Conservation (phyloP, 2,888 invertebrate species). For the Oscheius sp. region DNA sequence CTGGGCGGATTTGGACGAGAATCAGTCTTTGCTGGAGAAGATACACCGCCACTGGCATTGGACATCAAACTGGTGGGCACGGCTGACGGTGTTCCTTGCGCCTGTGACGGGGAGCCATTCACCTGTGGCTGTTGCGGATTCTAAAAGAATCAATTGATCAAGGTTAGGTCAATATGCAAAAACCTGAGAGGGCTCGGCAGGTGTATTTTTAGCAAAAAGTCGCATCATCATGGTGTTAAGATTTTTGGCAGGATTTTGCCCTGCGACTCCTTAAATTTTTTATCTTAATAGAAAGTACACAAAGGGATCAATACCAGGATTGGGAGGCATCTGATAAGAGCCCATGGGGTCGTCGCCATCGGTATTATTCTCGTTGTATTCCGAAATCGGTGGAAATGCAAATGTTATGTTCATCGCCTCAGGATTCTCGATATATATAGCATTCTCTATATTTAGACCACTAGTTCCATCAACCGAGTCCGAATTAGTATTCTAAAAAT, state of each 20-base stretch:
- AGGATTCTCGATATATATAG: too few relatives aligned
- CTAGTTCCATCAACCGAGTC: too few relatives aligned
- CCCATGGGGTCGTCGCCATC: not conserved
- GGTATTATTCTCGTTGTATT: not conserved
- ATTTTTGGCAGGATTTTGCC: conserved; percentile 21
- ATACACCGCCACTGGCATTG: not conserved
- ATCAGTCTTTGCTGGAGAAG: not conserved
- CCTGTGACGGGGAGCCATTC: conserved; percentile 1
- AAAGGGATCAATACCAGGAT: conserved; percentile 16
- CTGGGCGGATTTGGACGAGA: conserved; percentile 21
- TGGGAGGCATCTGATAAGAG: conserved; percentile 28
- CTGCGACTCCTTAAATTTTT: conserved; percentile 18
- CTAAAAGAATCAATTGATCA: conserved; percentile 17
- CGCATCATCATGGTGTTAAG: conserved; percentile 28
- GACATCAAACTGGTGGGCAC: conserved; percentile 5
- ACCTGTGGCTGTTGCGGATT: not conserved
- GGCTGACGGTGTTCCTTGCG: not conserved
- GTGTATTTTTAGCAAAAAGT: not conserved
- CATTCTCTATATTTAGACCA: too few relatives aligned
- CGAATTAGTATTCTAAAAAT: too few relatives aligned
- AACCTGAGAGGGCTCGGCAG: not conserved
- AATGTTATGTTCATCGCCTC: not conserved
- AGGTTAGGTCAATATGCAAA: not conserved
- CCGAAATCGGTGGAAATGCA: not conserved
- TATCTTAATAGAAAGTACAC: conserved; percentile 16